Evolutionary conservation across 2,113 vertebrate species (phyloP), one percentile per base, ranked within the genome.

Genomic region (Numida meleagris): DNA sequence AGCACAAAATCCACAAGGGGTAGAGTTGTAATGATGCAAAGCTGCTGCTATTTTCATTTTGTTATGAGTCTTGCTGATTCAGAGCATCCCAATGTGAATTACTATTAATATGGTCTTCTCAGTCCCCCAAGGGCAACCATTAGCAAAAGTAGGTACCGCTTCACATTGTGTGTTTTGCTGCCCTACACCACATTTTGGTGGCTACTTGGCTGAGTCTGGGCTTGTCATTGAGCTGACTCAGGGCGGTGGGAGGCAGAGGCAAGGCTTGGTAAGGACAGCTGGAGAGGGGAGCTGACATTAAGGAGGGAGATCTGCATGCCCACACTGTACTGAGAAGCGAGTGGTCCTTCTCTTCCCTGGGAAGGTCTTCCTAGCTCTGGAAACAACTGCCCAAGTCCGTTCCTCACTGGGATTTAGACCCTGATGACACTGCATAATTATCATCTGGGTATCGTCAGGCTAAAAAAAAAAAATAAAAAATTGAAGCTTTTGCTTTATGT

Each of bases 21-120:
- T 93, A 96, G 85, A 86, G 68, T 71, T 90, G 89, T 93, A 96
- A 94, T 88, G 94, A 96, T 96, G 94, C 93, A 96, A 95, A 97
- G 91, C 94, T 94, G 89, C 91, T 95, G 88, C 94, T 97, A 72
- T 94, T 95, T 96, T 91, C 90, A 93, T 93, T 95, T 96, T 86
- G 58, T 81, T 90, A 13, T 65, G 74, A 46, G 34, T 88, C 92
- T 88, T 95, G 96, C 96, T 97, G 94, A 95, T 94, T 95, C 96
- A 95, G 91, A 94, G 53, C 96, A 95, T 95, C 94, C 88, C 73
- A 91, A 88, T 61, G 12, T 91, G 91, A 90, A 80, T 93, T 91
- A 68, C 82, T 91, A 66, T 88, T 93, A 96, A 86, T 93, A 90
- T 53, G 88, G 70, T 84, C 86, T 81, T 83, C 89, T 82, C 36